Evolutionary conservation across 2,113 vertebrate species (phyloP), one percentile per base, ranked within the genome.

Genomic region (Chiloscyllium plagiosum): DNA sequence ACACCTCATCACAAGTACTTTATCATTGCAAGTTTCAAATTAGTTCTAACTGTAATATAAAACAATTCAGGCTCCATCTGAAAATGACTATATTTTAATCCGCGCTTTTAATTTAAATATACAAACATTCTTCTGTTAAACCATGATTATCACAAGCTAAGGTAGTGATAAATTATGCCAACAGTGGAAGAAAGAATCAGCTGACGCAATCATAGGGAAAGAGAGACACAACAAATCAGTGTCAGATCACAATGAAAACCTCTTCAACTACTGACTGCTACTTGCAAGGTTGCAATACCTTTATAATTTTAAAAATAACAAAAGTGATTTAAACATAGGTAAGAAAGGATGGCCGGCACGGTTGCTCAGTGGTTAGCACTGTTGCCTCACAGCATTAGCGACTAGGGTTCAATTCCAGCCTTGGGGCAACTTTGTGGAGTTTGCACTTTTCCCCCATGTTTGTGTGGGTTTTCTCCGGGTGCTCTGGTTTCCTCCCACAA

Each of bases 121-220:
- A 93, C 65, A 37, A 93, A 83, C 80, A 83, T 83, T 83, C 80
- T 83, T 83, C 33, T 90, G 52, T 90, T 93, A 68, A 93, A 66
- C n/a, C 89, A 93, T 93, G 89, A 93, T 93, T 66, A 93, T 93
- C 89, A 93, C 89, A 22, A 93, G 89, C 33, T 93, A 68, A 66
- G 13, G 17, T 68, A 93, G 37, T 93, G 66, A 93, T 61, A 93
- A 61, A 66, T 93, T 93, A 93, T 66, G 20, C 37, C 89, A 93
- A 66, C 15, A 66, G 29, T 0, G 29, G 56, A 61, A 22, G 52
- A 3, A 33, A n/a, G 56, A 92, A 89, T 29, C 86, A 92, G 56
- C 26, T 56, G 2, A 33, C 65, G 65, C 87, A 80, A 93, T 37
- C 89, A 93, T 61, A 93, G 56, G 89, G 66, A 10, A 1, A 7